Conservation (phyloP, 2,797 vertebrate genomes). For the Odontamblyopus lacepedii region DNA sequence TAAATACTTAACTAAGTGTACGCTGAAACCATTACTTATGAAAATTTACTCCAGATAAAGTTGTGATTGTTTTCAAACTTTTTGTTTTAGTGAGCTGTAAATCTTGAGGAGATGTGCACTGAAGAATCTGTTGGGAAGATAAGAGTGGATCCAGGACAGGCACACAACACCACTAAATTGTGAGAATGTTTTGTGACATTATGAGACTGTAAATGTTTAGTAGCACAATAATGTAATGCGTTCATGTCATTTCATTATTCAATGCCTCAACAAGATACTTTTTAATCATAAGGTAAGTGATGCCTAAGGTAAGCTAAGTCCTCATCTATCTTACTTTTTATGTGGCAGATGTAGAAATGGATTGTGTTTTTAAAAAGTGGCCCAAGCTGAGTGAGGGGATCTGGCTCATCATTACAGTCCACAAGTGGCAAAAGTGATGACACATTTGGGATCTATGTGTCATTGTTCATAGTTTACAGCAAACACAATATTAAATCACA, state of each 20-base stretch:
- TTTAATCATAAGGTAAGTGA: too few species aligned
- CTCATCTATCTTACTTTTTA: neutral
- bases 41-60: neutral
- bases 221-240: neutral
- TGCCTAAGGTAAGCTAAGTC: too few species aligned
- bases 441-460: neutral
- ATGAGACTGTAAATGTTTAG: neutral
- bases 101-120: neutral
- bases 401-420: neutral
- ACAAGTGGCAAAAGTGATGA: neutral
- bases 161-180: neutral
- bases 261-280: too few species aligned
- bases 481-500: neutral
- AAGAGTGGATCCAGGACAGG: neutral
- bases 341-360: neutral
- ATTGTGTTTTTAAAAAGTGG: neutral
- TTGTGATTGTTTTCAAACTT: neutral
- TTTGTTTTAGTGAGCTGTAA: slow-evolving; percentile 1
- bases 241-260: neutral
- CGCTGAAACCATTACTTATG: slow-evolving; percentile 15
- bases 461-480: neutral
- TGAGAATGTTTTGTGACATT: neutral
- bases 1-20: slow-evolving; percentile 11
- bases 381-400: neutral
- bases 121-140: slow-evolving; percentile 18